Conservation (phyloP, 2,888 invertebrate genomes). For the Drosophila mettleri region DNA sequence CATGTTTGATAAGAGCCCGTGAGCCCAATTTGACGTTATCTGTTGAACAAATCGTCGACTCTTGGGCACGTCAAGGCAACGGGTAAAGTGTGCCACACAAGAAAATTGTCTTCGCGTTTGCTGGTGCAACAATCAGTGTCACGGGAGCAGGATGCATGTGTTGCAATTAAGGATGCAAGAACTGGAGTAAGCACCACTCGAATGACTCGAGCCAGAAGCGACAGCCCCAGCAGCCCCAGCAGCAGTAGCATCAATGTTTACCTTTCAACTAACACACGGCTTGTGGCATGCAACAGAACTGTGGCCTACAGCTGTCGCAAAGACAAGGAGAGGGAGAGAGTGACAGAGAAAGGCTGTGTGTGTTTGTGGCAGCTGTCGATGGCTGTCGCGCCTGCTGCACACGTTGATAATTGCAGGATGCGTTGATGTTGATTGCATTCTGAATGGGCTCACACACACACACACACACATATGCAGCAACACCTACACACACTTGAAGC, state of each 20-base stretch:
- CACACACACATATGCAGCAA: conserved; percentile 8
- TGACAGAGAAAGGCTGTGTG: not conserved
- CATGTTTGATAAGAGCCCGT: conserved; percentile 8
- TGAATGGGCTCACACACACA: conserved; percentile 56
- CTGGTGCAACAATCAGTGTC: conserved; percentile 73
- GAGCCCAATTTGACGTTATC: conserved; percentile 50
- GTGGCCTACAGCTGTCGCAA: not conserved
- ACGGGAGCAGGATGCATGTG: conserved; percentile 72
- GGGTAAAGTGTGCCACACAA: conserved; percentile 37
- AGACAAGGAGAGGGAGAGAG: not conserved
- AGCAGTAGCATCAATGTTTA: conserved; percentile 53
- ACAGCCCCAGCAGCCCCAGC: not conserved
- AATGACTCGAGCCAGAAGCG: conserved; percentile 26
- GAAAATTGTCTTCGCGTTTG: conserved; percentile 12
- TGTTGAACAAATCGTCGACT: conserved; percentile 57
- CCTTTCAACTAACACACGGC: conserved; percentile 54
- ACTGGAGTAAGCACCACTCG: conserved; percentile 76
- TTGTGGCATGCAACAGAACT: conserved; percentile 35
- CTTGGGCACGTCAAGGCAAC: conserved; percentile 67
- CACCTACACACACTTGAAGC: conserved; percentile 52
- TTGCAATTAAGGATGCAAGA: conserved; percentile 80
- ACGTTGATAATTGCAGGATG: conserved; percentile 80
- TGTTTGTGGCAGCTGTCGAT: conserved; percentile 38
- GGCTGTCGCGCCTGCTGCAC: conserved; percentile 32
- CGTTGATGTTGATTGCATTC: conserved; percentile 78